A percentile compares a stretch with the other conserved stretches of the same genome.
These are phyloP conservation scores for Lerema accius DNA, from an alignment of 1,140 invertebrate genomes.

Conservation along the genomic window DNA sequence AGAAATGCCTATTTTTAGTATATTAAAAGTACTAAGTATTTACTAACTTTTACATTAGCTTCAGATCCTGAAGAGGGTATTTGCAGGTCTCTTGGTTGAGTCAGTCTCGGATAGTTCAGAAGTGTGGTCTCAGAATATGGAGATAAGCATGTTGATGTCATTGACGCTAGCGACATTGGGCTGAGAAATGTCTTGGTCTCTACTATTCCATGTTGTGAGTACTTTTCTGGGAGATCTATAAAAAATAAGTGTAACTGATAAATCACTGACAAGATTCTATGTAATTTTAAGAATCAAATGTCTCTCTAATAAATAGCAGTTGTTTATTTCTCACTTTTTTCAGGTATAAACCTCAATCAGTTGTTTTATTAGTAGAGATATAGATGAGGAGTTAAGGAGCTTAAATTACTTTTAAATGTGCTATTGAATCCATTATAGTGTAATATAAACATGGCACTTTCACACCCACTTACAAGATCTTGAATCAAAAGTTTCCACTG, in stretches of 20 bases:
- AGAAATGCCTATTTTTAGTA: too few relatives aligned
- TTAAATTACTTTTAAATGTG: too few relatives aligned
- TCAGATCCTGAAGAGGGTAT: slow-evolving; percentile 55
- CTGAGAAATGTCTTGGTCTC: slow-evolving; percentile 60
- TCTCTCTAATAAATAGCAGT: too few relatives aligned
- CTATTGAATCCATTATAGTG: too few relatives aligned
- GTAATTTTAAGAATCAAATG: too few relatives aligned
- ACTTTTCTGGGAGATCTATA: slow-evolving; percentile 51
- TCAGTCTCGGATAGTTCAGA: slow-evolving; percentile 63
- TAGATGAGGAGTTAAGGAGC: too few relatives aligned
- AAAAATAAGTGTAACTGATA: slow-evolving; percentile 20
- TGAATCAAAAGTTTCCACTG: slow-evolving; percentile 72
- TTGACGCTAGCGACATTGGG: slow-evolving; percentile 64
- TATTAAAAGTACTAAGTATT: too few relatives aligned
- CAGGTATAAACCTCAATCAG: too few relatives aligned
- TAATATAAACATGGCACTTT: too few relatives aligned
- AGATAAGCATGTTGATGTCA: slow-evolving; percentile 53
- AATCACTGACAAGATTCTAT: too few relatives aligned
- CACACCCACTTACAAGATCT: slow-evolving; percentile 74
- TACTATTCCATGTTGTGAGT: slow-evolving; percentile 39
- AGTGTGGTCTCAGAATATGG: slow-evolving; percentile 56
- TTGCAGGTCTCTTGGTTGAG: slow-evolving; percentile 69
- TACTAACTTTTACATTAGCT: slow-evolving; percentile 38
- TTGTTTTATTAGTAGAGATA: too few relatives aligned
- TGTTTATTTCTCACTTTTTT: too few relatives aligned